phyloP scores from a whole-genome alignment of 2,888 invertebrate genomes.

The Noctua janthe region DNA sequence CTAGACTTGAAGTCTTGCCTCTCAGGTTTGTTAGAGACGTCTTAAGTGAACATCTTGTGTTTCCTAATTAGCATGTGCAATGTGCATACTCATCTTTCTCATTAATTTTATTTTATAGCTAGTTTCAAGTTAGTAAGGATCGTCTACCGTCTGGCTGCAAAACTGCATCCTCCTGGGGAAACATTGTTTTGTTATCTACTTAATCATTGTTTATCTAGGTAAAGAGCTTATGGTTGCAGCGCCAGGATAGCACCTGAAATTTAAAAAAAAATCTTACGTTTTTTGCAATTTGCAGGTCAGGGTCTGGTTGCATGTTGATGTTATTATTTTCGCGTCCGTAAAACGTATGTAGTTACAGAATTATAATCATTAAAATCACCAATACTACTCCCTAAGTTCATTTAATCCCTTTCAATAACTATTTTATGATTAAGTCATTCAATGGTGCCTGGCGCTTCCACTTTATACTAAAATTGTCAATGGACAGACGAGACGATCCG shows the following conservation, averaged over 20 bases:
- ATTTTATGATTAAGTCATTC: no score
- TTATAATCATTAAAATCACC: no score
- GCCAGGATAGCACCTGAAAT: no score
- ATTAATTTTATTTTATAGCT: constrained; percentile 38
- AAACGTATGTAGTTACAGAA: no score
- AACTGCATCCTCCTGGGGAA: background rate
- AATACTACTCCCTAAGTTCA: no score
- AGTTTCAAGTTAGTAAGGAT: constrained; percentile 38
- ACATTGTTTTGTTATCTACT: constrained; percentile 1
- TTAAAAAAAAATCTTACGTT: no score
- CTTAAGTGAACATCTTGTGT: constrained; percentile 9
- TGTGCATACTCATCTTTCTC: constrained; percentile 35
- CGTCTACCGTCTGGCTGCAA: constrained; percentile 14
- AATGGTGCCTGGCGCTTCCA: no score
- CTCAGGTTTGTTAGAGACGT: constrained; percentile 1
- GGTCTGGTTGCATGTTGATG: no score
- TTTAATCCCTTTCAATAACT: no score
- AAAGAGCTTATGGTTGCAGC: background rate
- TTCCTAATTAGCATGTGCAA: constrained; percentile 44
- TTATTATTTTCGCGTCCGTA: no score
- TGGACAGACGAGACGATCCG: background rate
- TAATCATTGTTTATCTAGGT: background rate
- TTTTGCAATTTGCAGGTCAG: no score
- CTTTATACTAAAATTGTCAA: background rate
- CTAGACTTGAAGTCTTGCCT: background rate